phyloP scores from a whole-genome alignment of 2,888 invertebrate genomes.

The Caenorhabditis doughertyi region DNA sequence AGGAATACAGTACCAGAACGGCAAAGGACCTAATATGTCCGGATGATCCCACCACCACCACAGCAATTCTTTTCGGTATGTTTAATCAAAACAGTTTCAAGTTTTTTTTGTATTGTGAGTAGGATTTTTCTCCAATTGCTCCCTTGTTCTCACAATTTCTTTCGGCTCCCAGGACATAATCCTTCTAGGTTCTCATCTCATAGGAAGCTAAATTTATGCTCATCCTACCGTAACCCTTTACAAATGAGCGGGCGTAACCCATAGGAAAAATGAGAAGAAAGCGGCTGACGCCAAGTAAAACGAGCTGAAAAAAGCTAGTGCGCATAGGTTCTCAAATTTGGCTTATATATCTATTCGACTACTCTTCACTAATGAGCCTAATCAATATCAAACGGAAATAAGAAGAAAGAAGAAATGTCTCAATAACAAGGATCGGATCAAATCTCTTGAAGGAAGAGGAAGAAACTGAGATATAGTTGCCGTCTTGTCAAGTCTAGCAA shows the following conservation, averaged over 20 bases:
- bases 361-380: slow-evolving; percentile 63
- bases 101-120: no score
- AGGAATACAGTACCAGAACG: not conserved
- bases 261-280: slow-evolving; percentile 39
- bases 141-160: slow-evolving; percentile 4
- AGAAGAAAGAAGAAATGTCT: not conserved
- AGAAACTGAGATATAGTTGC: no score
- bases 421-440: slow-evolving; percentile 49
- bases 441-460: slow-evolving; percentile 52
- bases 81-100: not conserved
- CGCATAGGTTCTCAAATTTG: slow-evolving; percentile 62
- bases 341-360: slow-evolving; percentile 53
- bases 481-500: slow-evolving; percentile 34
- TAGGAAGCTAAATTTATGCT: slow-evolving; percentile 15
- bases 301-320: slow-evolving; percentile 33
- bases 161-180: slow-evolving; percentile 23
- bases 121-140: no score
- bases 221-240: slow-evolving; percentile 42
- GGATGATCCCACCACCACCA: slow-evolving; percentile 65
- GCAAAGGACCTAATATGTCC: slow-evolving; percentile 50
- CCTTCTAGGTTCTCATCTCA: slow-evolving; percentile 18
- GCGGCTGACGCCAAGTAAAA: slow-evolving; percentile 16
- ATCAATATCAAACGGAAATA: slow-evolving; percentile 43
- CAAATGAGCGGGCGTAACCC: slow-evolving; percentile 38
- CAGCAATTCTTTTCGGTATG: slow-evolving; percentile 61